Evolutionary conservation across 2,888 invertebrate genomes (phyloP).

Genomic region (Carabus problematicus): DNA sequence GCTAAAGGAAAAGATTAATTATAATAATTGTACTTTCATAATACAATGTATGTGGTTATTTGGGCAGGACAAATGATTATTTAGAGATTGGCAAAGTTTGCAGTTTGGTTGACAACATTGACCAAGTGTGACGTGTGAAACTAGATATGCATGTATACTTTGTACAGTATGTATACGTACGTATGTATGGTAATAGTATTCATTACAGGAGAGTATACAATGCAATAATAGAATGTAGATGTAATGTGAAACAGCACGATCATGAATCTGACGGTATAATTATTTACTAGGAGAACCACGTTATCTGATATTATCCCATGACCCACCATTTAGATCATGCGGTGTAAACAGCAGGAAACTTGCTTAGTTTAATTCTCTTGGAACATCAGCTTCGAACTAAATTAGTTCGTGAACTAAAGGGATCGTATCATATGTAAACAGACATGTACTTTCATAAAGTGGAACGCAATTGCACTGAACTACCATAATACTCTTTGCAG

Average conservation of each 20-base stretch:
- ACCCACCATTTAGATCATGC: conserved; percentile 35
- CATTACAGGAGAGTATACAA: too few species aligned
- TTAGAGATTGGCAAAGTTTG: too few species aligned
- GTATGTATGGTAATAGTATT: too few species aligned
- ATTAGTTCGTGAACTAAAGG: conserved; percentile 41
- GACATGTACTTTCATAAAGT: conserved; percentile 38
- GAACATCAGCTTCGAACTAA: conserved; percentile 41
- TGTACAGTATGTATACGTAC: too few species aligned
- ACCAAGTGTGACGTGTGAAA: too few species aligned
- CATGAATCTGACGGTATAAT: conserved; percentile 5
- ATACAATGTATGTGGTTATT: too few species aligned
- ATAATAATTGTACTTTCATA: too few species aligned
- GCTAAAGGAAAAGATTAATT: too few species aligned
- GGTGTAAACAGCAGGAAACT: conserved; percentile 37
- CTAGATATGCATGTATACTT: too few species aligned
- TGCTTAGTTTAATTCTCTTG: conserved; percentile 24
- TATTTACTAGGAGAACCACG: conserved; percentile 6
- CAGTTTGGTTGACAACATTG: too few species aligned
- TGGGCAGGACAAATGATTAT: too few species aligned
- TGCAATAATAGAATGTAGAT: conserved; percentile 10
- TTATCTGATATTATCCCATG: conserved; percentile 33
- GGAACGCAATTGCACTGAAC: conserved; percentile 31
- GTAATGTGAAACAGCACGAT: conserved; percentile 9
- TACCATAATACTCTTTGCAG: conserved; percentile 25
- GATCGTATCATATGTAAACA: conserved; percentile 36